These are phyloP conservation scores for Lasius fuliginosus DNA, from an alignment of 2,888 invertebrate species.

Conservation along the genomic window DNA sequence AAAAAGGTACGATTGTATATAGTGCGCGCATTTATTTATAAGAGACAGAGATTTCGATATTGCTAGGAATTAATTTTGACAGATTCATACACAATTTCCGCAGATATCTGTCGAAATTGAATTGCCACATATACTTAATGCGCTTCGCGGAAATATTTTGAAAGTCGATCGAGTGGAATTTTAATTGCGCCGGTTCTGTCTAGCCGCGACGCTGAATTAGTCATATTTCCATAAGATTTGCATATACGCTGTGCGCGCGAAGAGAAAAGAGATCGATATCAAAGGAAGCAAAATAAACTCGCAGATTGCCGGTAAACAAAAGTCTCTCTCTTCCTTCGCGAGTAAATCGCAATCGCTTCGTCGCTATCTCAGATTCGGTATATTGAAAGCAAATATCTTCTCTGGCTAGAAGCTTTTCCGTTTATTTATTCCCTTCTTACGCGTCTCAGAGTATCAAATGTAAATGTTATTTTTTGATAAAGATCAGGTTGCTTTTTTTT, in stretches of 20 bases:
- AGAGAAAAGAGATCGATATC: conserved; percentile 20
- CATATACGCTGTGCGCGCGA: conserved; percentile 1
- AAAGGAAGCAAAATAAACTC: conserved; percentile 22
- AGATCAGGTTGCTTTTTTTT: background rate
- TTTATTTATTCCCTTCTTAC: conserved; percentile 24
- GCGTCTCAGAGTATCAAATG: conserved; percentile 9
- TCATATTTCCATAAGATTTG: conserved; percentile 49
- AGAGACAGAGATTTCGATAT: background rate
- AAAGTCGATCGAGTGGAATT: conserved; percentile 44
- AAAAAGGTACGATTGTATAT: background rate
- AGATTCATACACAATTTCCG: background rate
- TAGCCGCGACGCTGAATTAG: conserved; percentile 38
- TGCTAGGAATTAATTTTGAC: background rate
- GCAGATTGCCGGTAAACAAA: conserved; percentile 26
- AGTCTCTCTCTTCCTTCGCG: conserved; percentile 20
- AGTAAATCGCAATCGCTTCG: conserved; percentile 12
- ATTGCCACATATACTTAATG: conserved; percentile 37
- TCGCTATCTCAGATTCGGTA: conserved; percentile 22
- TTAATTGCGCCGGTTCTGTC: conserved; percentile 40
- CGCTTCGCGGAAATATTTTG: conserved; percentile 36
- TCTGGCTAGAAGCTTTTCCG: background rate
- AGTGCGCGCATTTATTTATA: background rate
- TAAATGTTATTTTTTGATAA: conserved; percentile 38
- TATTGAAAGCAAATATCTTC: conserved; percentile 46
- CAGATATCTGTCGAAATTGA: conserved; percentile 19